A percentile compares a stretch with the other conserved stretches of the same genome.
These are phyloP conservation scores for Otus sunia DNA, from an alignment of 2,113 vertebrate species.

Conservation along the genomic window DNA sequence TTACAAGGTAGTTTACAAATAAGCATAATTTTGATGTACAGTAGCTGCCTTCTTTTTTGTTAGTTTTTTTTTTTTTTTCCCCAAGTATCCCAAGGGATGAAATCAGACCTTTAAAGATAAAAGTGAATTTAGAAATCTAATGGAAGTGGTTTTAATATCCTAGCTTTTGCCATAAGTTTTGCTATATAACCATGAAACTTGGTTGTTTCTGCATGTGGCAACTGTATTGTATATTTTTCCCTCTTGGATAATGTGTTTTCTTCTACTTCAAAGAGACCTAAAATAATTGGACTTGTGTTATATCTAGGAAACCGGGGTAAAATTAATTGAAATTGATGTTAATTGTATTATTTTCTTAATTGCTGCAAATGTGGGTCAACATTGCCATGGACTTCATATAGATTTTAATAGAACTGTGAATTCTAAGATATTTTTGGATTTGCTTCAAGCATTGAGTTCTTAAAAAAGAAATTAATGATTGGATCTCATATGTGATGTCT, in stretches of 20 bases:
- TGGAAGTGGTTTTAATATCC: not conserved
- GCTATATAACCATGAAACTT: not conserved
- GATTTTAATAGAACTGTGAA: slow-evolving; percentile 51
- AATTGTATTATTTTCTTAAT: slow-evolving; percentile 59
- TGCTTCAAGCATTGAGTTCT: slow-evolving; percentile 24
- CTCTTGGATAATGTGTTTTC: slow-evolving; percentile 6
- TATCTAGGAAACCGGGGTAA: not conserved
- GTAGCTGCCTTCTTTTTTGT: not conserved
- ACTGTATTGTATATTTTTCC: not conserved
- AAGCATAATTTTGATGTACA: not conserved
- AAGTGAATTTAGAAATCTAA: slow-evolving; percentile 28
- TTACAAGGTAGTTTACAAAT: not conserved
- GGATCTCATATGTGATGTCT: not conserved
- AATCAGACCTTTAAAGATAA: slow-evolving; percentile 9
- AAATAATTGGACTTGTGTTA: slow-evolving; percentile 51
- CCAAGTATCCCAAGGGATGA: not conserved
- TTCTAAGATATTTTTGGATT: slow-evolving; percentile 48
- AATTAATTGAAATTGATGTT: slow-evolving; percentile 59
- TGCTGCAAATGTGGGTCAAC: slow-evolving; percentile 53
- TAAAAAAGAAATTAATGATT: not conserved
- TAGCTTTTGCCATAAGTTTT: slow-evolving; percentile 20
- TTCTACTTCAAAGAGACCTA: slow-evolving; percentile 46
- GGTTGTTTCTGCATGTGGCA: not conserved
- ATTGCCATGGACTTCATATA: not conserved
- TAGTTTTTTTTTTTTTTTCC: not conserved